Base-by-base conservation (phyloP, 1,140 invertebrate genomes). In the Cotesia typhae region DNA sequence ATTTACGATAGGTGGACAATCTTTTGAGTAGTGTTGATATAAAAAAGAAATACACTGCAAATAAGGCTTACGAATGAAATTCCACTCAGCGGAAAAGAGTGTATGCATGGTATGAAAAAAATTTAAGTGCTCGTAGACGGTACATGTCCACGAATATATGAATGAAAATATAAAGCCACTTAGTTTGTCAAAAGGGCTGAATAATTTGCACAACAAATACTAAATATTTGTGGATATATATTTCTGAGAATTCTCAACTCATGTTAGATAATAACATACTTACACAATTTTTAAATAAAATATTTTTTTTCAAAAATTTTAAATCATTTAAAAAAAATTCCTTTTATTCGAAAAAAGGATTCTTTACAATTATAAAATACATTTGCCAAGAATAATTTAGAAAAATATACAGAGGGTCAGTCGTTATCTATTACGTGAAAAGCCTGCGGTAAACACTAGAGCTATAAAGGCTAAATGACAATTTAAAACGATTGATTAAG, bases 101-200 rank as follows among this genome's bases (percentile, higher is more conserved):
- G 53, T 28, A 59, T 28, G 55, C 38, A 57, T 12, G 37, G 9
- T n/a, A 55, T 12, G 47, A 7, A 36, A 59, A 41, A 47, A 52
- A 59, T 41, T 28, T 70, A 70, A 70, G 68, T 70, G 59, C 9
- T n/a, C 57, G 57, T 35, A 47, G 47, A 20, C 61, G 60, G 57
- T 67, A 67, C 71, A 72, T 68, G 64, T 69, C 59, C 28, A 37
- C 28, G 72, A 73, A 73, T 73, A 73, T 9, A 73, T 73, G 72
- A 36, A 73, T 73, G 59, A 61, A 38, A 73, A 73, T 69, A 55
- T 47, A 47, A 14, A 67, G 38, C 64, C 57, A 28, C 71, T 71
- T 41, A 51, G 20, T 5, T 36, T 47, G 20, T 61, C 57, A 63
- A 63, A 71, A 59, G 63, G 7, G 52, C 37, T 12, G 35, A 37